Base-by-base conservation (phyloP, 92 coral and sea anemone species). In the Porites evermanni region DNA sequence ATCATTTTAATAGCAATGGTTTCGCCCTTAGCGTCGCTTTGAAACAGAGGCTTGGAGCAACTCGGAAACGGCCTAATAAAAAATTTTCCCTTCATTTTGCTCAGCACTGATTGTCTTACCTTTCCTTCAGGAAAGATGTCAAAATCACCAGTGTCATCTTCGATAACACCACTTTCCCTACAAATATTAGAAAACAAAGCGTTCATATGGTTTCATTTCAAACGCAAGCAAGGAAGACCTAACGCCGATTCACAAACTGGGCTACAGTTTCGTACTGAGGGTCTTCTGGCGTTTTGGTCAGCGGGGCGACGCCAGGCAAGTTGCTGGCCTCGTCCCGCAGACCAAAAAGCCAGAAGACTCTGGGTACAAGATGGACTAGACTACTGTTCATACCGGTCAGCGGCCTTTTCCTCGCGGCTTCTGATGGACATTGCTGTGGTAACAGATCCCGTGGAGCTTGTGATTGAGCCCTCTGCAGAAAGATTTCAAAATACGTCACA, bases 111-210 rank as follows among this genome's bases (percentile, higher is more conserved):
- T 14, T 50, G 32, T 17, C 91, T 79, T 67, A 97, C 99, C 99
- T 97, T 97, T 73, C 98, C 98, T 77, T 94, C 98, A 2, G 96
- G 91, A 18, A 88, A 86, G 58, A 86, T 86, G 53, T 95, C 99
- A 81, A 93, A 97, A 74, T 97, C 98, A 20, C 96, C 95, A 20
- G 97, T 87, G 78, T 97, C 99, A 74, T 97, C 99, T 21, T 97
- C 99, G 29, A 97, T 91, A 54, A 97, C 99, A 18, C 99, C 99
- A 75, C 99, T 97, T 75, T 97, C 99, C 94, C 99, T 97, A 66
- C 24, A 89, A 70, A 63, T 47, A 70, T 54, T 17, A 7, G 59
- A 5, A 21, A 79, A 59, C 7, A 16, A 74, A 8, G 8, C 13
- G 44, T 20, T 32, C 47, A 38, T 38, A 38, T 70, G 14, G 0